Conservation (phyloP, 2,113 vertebrate genomes). For the Phylloscopus trochilus region DNA sequence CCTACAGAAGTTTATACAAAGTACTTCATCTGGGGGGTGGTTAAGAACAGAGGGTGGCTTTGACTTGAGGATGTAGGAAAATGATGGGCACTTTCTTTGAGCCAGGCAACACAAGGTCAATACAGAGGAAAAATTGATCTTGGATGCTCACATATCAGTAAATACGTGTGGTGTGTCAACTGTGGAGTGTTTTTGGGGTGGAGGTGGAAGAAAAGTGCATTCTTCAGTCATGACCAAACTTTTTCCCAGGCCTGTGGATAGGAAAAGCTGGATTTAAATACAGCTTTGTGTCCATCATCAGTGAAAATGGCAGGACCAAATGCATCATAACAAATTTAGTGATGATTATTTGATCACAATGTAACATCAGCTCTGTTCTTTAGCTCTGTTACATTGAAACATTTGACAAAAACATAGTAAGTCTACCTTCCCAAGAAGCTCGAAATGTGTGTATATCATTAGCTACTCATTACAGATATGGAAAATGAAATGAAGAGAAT, state of each 20-base stretch:
- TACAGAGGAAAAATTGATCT: neutral
- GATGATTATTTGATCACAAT: neutral
- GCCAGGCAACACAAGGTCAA: neutral
- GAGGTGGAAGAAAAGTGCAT: neutral
- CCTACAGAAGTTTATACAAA: neutral
- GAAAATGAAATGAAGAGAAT: neutral
- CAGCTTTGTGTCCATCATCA: neutral
- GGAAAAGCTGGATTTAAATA: neutral
- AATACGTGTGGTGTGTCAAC: neutral
- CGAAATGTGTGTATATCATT: neutral
- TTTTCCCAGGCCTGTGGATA: neutral
- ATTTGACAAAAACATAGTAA: neutral
- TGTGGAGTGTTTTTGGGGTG: neutral
- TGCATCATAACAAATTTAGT: accelerated
- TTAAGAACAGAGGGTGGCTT: neutral
- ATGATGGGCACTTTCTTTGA: neutral
- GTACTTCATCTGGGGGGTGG: neutral
- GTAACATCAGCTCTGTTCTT: neutral
- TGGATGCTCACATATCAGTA: neutral
- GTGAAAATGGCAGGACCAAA: neutral
- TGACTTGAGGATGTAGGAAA: neutral
- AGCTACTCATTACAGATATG: neutral
- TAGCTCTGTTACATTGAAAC: neutral
- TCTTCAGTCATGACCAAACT: neutral
- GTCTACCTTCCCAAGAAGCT: neutral